Conservation (phyloP, 2,113 vertebrate species). For the Irena cyanogastra region DNA sequence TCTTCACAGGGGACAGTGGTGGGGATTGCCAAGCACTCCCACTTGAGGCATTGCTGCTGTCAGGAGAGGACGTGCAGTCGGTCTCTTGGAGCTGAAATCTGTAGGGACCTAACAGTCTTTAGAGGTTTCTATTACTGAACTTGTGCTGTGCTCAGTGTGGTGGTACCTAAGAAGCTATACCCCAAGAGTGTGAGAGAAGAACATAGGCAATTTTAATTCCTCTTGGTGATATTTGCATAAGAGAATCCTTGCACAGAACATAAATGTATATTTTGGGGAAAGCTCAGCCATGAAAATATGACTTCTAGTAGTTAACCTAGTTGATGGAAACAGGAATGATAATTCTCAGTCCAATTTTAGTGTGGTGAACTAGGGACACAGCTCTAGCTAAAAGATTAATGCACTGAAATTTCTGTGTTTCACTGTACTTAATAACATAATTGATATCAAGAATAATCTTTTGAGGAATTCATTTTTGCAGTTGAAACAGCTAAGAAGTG, state of each 20-base stretch:
- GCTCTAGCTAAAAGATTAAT: not conserved
- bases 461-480: not conserved
- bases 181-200: not conserved
- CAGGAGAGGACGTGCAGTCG: accelerated
- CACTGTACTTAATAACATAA: not conserved
- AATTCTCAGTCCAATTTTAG: not conserved
- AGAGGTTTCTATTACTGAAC: not conserved
- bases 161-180: not conserved
- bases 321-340: not conserved
- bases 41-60: not conserved
- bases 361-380: not conserved
- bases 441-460: not conserved
- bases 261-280: not conserved
- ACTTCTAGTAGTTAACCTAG: not conserved
- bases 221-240: not conserved
- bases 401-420: not conserved
- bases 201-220: not conserved
- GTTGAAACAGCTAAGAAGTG: not conserved
- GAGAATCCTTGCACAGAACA: not conserved
- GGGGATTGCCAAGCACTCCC: not conserved
- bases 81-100: not conserved
- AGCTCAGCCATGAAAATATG: not conserved
- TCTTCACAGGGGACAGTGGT: not conserved
- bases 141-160: not conserved
- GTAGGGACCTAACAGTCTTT: not conserved